Percentiles rank a stretch among this genome's conserved stretches.
Conservation (phyloP, 2,797 vertebrate genomes). For the Dermochelys coriacea region DNA sequence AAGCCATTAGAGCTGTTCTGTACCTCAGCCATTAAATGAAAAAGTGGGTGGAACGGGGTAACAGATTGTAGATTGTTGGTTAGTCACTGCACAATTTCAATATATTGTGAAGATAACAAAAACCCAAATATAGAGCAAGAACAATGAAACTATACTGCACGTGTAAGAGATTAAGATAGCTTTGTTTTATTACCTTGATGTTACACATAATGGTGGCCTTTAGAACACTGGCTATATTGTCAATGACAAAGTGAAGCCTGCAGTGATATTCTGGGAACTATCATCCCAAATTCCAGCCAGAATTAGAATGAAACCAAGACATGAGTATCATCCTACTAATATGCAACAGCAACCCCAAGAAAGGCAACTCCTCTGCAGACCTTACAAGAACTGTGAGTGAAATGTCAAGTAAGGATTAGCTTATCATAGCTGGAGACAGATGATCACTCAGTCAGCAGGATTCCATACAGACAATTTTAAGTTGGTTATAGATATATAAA, state of each 20-base stretch:
- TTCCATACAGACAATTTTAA: slow-evolving; percentile 49
- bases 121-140: neutral
- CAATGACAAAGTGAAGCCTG: slow-evolving; percentile 4
- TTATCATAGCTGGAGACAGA: slow-evolving; percentile 40
- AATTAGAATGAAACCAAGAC: neutral
- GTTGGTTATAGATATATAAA: slow-evolving; percentile 45
- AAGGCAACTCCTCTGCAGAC: slow-evolving; percentile 9
- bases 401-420: slow-evolving; percentile 40
- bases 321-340: neutral
- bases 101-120: neutral
- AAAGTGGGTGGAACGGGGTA: neutral
- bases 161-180: neutral
- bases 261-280: neutral
- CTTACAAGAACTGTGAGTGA: slow-evolving; percentile 30
- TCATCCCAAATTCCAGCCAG: slow-evolving; percentile 22
- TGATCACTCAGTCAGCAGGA: slow-evolving; percentile 63
- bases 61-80: neutral
- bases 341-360: neutral
- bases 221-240: neutral
- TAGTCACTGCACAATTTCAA: neutral
- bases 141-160: neutral
- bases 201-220: neutral
- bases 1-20: slow-evolving; percentile 21
- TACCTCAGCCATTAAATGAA: neutral
- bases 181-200: neutral